Conservation (phyloP, 2,113 vertebrate genomes). For the Phrynosoma blainvillii region DNA sequence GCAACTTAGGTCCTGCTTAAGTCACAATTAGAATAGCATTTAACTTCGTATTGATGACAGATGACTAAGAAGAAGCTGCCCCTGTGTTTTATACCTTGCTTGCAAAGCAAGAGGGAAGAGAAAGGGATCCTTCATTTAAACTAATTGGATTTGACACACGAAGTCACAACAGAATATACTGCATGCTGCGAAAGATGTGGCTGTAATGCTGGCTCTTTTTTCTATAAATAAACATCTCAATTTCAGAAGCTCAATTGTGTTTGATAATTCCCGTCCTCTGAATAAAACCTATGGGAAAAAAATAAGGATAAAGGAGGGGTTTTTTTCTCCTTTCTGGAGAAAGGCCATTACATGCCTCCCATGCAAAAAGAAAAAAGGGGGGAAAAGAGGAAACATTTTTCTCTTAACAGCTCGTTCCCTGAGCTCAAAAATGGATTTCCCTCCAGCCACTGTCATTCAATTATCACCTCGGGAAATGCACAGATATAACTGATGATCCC, state of each 20-base stretch:
- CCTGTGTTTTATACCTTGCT: background rate
- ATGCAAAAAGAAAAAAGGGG: conserved; percentile 47
- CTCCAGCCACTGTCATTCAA: conserved; percentile 77
- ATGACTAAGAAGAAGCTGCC: background rate
- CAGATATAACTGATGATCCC: conserved; percentile 77
- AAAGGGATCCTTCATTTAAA: conserved; percentile 40
- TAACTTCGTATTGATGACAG: conserved; percentile 27
- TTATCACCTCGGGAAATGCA: conserved; percentile 82
- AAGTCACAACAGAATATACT: conserved; percentile 24
- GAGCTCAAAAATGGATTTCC: conserved; percentile 80
- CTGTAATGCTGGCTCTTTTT: conserved; percentile 41
- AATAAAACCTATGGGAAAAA: conserved; percentile 44
- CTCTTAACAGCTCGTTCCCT: conserved; percentile 61
- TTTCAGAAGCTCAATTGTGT: conserved; percentile 36
- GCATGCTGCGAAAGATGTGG: conserved; percentile 20
- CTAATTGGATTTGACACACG: conserved; percentile 55
- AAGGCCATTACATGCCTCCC: conserved; percentile 69
- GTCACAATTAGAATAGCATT: background rate
- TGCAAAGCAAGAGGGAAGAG: background rate
- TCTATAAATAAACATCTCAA: conserved; percentile 13
- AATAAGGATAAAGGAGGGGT: conserved; percentile 37
- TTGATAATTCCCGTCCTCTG: conserved; percentile 43
- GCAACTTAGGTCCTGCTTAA: conserved; percentile 9
- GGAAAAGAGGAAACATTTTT: conserved; percentile 38
- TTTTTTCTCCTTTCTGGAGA: conserved; percentile 61